Base-by-base conservation (phyloP, 2,888 invertebrate species). In the Heliconius sara region DNA sequence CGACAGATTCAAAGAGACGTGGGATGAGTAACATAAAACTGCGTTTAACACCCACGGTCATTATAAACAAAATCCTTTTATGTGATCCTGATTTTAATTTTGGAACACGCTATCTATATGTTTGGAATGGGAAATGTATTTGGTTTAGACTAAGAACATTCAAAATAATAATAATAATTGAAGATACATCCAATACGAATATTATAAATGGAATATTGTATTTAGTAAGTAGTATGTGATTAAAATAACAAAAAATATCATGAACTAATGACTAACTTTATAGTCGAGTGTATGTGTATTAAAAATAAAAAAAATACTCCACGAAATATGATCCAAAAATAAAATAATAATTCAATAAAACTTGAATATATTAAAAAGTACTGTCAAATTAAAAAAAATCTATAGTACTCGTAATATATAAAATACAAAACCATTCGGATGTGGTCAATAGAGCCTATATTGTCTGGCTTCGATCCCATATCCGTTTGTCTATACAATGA, bases 31-130 rank as follows among this genome's bases (percentile, higher is more conserved):
- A 82, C 80, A 81, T 70, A 80, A 83, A 82, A 83, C 83, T 82
- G 76, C 72, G 72, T 79, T 81, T 82, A 80, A 83, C 83, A 83
- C 83, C 83, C 83, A 83, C 83, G 76, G 76, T 71, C 81, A 65
- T 71, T 74, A 79, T 72, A 77, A 76, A 82, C 75, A 79, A 47
- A 68, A 34, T 78, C 81, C 80, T 76, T 68, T 73, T 60, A 63
- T 52, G 77, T 71, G 81, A 79, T 77, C 79, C 77, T 79, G 77
- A 79, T 79, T 75, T 74, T 71, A 34, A 81, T 75, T 77, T 67
- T 71, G 81, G 75, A 81, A 81, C 77, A 77, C 74, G 79, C 73
- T 74, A 81, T 77, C 77, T 76, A 60, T 73, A 74, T 78, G 71
- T 75, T 67, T 43, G 60, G 60, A 43, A 71, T 75, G 71, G 39